Percentiles rank a stretch among this genome's conserved stretches.
phyloP scores from a whole-genome alignment of 2,888 invertebrate species.

The Plagodis pulveraria region DNA sequence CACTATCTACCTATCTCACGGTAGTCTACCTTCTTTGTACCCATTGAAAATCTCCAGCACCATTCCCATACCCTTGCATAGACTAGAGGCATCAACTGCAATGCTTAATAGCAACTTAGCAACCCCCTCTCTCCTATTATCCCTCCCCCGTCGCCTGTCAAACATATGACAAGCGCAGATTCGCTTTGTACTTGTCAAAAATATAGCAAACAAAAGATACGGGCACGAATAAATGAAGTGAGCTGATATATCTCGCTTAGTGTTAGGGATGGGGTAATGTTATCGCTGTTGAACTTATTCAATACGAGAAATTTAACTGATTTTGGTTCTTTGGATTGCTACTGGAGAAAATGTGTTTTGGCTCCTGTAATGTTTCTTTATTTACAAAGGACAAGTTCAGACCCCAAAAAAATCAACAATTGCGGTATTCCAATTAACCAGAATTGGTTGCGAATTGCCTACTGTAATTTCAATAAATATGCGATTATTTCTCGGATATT shows the following conservation, averaged over 20 bases:
- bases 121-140: slow-evolving; percentile 45
- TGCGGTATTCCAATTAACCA: too few relatives aligned
- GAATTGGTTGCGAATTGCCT: too few relatives aligned
- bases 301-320: too few relatives aligned
- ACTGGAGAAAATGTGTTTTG: too few relatives aligned
- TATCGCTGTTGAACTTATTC: slow-evolving; percentile 31
- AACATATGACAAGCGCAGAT: slow-evolving; percentile 83
- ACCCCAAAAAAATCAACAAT: too few relatives aligned
- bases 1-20: neutral
- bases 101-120: slow-evolving; percentile 82
- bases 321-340: too few relatives aligned
- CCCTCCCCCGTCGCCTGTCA: slow-evolving; percentile 67
- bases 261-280: slow-evolving; percentile 53
- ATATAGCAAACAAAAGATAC: slow-evolving; percentile 85
- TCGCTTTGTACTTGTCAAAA: slow-evolving; percentile 85
- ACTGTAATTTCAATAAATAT: too few relatives aligned
- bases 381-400: too few relatives aligned
- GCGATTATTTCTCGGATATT: too few relatives aligned
- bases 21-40: neutral
- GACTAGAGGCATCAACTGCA: slow-evolving; percentile 68
- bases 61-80: slow-evolving; percentile 40
- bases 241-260: slow-evolving; percentile 78
- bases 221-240: slow-evolving; percentile 82
- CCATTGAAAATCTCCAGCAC: slow-evolving; percentile 15
- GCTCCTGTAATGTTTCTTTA: too few relatives aligned